phyloP scores from a whole-genome alignment of 2,797 vertebrate genomes.

The Sebastes matsubarae region DNA sequence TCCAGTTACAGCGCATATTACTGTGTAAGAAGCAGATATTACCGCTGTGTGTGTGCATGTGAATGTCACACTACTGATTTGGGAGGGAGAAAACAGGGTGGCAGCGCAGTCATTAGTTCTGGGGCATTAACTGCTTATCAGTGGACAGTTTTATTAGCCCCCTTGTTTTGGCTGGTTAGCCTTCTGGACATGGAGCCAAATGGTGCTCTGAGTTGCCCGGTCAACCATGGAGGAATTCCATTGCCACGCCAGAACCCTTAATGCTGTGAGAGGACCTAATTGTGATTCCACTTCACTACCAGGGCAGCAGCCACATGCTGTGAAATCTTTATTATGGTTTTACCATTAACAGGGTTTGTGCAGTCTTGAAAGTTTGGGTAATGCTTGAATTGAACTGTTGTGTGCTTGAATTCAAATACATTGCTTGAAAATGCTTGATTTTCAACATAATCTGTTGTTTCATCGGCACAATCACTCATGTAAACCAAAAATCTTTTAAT shows the following conservation, averaged over 20 bases:
- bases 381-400: neutral
- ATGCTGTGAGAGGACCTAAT: neutral
- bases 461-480: neutral
- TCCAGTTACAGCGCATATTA: neutral
- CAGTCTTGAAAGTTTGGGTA: neutral
- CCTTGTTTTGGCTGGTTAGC: slow-evolving; percentile 65
- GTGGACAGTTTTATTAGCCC: slow-evolving; percentile 64
- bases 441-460: neutral
- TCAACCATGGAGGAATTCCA: slow-evolving; percentile 46
- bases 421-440: neutral
- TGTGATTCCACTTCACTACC: neutral
- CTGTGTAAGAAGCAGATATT: neutral
- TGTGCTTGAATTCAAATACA: neutral
- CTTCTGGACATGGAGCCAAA: slow-evolving; percentile 60
- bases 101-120: slow-evolving; percentile 66
- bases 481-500: neutral
- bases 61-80: neutral
- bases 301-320: slow-evolving; percentile 2
- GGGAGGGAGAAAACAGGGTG: slow-evolving; percentile 9
- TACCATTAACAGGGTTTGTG: neutral
- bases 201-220: slow-evolving; percentile 33
- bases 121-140: slow-evolving; percentile 68
- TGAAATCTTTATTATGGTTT: neutral
- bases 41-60: neutral
- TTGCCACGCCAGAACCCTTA: slow-evolving; percentile 18